phyloP scores from a whole-genome alignment of 2,888 invertebrate species.

The Microplitis manilae region DNA sequence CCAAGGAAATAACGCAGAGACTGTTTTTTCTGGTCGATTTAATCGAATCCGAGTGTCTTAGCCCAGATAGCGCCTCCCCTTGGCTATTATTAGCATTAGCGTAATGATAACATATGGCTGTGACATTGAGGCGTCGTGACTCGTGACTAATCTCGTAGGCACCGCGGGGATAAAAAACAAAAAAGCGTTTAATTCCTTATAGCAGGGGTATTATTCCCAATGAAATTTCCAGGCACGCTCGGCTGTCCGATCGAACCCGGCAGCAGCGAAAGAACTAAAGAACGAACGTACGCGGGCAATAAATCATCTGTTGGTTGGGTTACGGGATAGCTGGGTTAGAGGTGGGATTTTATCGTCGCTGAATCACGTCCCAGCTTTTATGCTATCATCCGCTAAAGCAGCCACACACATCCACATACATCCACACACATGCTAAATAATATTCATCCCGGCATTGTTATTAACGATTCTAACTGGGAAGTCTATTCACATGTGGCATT shows the following conservation, averaged over 20 bases:
- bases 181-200: slow-evolving; percentile 15
- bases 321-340: slow-evolving; percentile 36
- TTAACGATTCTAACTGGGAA: slow-evolving; percentile 19
- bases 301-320: slow-evolving; percentile 43
- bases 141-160: slow-evolving; percentile 36
- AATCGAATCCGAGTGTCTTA: background rate
- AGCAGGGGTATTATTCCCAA: slow-evolving; percentile 35
- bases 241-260: slow-evolving; percentile 31
- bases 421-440: background rate
- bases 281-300: slow-evolving; percentile 34
- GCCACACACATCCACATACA: slow-evolving; percentile 4
- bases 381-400: slow-evolving; percentile 1
- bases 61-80: background rate
- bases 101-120: background rate
- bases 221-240: slow-evolving; percentile 39
- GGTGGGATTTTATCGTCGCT: slow-evolving; percentile 42
- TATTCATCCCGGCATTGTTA: slow-evolving; percentile 33
- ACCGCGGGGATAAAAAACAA: background rate
- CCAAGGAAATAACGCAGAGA: background rate
- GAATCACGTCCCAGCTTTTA: slow-evolving; percentile 34
- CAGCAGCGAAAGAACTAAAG: background rate
- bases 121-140: slow-evolving; percentile 4
- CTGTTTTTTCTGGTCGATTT: background rate
- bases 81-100: too few species aligned
- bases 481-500: slow-evolving; percentile 17